Evolutionary conservation across 1,140 invertebrate genomes (phyloP), one percentile per base, ranked within the genome.

Genomic region (Tetramorium parvispinum): DNA sequence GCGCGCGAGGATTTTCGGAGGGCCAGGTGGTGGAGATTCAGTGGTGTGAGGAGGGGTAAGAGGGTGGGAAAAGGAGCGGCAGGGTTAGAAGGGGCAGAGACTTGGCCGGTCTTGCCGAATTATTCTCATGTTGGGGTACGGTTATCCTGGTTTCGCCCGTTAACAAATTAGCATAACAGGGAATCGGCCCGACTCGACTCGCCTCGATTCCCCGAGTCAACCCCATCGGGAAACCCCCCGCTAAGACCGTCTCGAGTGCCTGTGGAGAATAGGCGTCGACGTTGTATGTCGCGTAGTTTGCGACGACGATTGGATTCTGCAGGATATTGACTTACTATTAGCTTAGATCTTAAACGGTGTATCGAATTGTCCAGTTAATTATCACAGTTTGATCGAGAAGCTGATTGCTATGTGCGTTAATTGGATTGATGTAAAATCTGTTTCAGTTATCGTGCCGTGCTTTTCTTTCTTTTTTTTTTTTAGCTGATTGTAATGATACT

Each of bases 81-180:
- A 32, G n/a, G 4, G 18, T 61, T n/a, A n/a, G 21, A 55, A 63
- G 13, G 21, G 65, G 68, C 43, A 49, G 32, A 59, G 55, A 85
- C 85, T 86, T 86, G 86, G 78, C 85, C 79, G 91, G 88, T 83
- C 53, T 88, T 71, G 87, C 73, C 85, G 91, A 92, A 93, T 94
- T 93, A 93, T 93, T 93, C 93, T 93, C 92, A 87, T 59, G 24
- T 43, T 59, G 75, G 89, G 89, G 73, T 85, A 79, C 82, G 86
- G 86, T 89, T 91, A 92, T 92, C 91, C 91, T 88, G 93, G 83
- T 88, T 91, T 87, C 87, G 91, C 93, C 93, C 92, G 94, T 94
- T 95, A 94, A 94, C 93, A 93, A 94, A 94, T 95, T 95, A 95
- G 93, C 94, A 95, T 95, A 95, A 95, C 93, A 92, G 92, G 93